phyloP scores from a whole-genome alignment of 2,113 vertebrate species.

The Tragelaphus imberbis region DNA sequence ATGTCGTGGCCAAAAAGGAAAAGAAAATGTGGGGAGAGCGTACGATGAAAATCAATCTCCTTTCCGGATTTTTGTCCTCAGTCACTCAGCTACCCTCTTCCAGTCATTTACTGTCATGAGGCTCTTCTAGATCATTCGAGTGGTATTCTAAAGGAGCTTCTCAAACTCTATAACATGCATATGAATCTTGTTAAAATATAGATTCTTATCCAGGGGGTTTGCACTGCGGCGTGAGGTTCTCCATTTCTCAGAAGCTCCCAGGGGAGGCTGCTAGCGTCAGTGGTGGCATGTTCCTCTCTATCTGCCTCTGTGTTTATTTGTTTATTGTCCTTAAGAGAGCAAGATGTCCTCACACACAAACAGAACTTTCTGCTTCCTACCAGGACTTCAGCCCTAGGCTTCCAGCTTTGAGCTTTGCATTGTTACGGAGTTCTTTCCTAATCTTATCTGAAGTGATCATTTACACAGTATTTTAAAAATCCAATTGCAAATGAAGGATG shows the following conservation, averaged over 20 bases:
- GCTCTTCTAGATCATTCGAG: not conserved
- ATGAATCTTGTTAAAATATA: not conserved
- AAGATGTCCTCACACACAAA: not conserved
- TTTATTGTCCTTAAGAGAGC: not conserved
- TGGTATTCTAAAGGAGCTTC: not conserved
- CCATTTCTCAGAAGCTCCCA: not conserved
- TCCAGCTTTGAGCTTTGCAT: not conserved
- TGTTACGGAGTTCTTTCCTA: not conserved
- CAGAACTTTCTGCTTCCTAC: not conserved
- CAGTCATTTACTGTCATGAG: not conserved
- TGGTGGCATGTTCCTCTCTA: not conserved
- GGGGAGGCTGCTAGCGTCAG: not conserved
- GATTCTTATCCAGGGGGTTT: not conserved
- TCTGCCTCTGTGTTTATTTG: not conserved
- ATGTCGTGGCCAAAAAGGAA: not conserved
- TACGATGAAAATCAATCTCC: not conserved
- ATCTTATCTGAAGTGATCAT: not conserved
- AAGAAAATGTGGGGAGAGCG: not conserved
- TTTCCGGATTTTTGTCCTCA: not conserved
- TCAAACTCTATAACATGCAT: not conserved
- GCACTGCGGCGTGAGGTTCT: not conserved
- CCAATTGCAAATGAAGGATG: not conserved
- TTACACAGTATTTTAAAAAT: not conserved
- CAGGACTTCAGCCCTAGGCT: not conserved
- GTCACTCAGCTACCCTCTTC: not conserved